A percentile compares a stretch with the other conserved stretches of the same genome.
Conservation (phyloP, 2,113 vertebrate genomes). For the Orthochromis indermauri region DNA sequence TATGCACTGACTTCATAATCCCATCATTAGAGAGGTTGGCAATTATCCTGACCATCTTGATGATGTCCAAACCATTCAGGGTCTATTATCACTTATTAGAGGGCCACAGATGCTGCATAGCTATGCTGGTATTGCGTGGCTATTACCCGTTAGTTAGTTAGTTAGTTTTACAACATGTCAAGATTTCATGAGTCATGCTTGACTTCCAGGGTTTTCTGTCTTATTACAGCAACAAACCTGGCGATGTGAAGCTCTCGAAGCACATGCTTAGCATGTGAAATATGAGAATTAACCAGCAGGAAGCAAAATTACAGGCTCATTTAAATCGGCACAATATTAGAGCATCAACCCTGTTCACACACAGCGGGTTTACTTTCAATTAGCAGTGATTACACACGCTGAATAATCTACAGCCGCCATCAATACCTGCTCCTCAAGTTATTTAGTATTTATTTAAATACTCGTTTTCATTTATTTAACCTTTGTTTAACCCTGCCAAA, state of each 20-base stretch:
- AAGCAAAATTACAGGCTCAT: neutral
- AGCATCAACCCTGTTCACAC: neutral
- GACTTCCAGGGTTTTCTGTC: neutral
- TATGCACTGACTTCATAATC: neutral
- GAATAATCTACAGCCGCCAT: neutral
- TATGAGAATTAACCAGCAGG: neutral
- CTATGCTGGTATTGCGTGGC: neutral
- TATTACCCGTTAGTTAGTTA: neutral
- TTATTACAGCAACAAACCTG: neutral
- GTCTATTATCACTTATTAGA: neutral
- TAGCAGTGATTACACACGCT: neutral
- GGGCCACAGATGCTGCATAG: neutral
- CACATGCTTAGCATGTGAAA: neutral
- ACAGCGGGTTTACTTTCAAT: neutral
- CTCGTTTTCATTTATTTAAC: neutral
- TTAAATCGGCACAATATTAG: neutral
- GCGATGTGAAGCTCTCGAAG: neutral
- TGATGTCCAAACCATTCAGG: neutral
- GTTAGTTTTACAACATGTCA: neutral
- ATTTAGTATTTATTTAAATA: neutral
- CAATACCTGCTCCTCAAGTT: neutral
- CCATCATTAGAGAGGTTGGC: neutral
- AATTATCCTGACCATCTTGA: neutral
- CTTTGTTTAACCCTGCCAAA: neutral
- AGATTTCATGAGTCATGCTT: neutral